These are phyloP conservation scores for Anableps anableps DNA, from an alignment of 2,797 vertebrate genomes.

Conservation along the genomic window DNA sequence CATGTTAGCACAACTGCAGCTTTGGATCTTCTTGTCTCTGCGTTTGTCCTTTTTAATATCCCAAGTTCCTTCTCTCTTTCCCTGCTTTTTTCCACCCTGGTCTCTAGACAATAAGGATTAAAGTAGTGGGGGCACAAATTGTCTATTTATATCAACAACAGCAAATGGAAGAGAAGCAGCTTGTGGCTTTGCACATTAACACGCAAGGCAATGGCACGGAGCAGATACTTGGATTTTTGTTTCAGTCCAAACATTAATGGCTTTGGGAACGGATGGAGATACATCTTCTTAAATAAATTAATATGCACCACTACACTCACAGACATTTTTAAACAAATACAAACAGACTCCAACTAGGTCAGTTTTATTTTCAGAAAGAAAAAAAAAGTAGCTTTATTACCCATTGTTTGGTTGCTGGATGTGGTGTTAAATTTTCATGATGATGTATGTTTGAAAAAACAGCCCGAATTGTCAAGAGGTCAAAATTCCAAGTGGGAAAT, in stretches of 20 bases:
- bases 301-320: background rate
- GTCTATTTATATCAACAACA: conserved; percentile 75
- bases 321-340: background rate
- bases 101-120: conserved; percentile 68
- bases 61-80: conserved; percentile 31
- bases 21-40: conserved; percentile 30
- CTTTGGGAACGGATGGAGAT: background rate
- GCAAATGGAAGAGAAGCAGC: conserved; percentile 57
- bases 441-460: no score
- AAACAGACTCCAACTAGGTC: no score
- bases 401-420: background rate
- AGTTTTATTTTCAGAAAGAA: no score
- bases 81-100: conserved; percentile 58
- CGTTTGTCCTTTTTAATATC: conserved; percentile 27
- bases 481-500: background rate
- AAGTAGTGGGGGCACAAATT: conserved; percentile 50
- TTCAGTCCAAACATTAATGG: conserved; percentile 45
- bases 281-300: background rate
- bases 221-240: conserved; percentile 31
- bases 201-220: conserved; percentile 49
- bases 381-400: background rate
- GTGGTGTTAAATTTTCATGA: background rate
- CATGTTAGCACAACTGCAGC: conserved; percentile 9
- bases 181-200: conserved; percentile 74
- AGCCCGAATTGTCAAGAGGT: background rate